Base-by-base conservation (phyloP, 53 echinoderm and acorn worm genomes). In the Holothuria leucospilota region DNA sequence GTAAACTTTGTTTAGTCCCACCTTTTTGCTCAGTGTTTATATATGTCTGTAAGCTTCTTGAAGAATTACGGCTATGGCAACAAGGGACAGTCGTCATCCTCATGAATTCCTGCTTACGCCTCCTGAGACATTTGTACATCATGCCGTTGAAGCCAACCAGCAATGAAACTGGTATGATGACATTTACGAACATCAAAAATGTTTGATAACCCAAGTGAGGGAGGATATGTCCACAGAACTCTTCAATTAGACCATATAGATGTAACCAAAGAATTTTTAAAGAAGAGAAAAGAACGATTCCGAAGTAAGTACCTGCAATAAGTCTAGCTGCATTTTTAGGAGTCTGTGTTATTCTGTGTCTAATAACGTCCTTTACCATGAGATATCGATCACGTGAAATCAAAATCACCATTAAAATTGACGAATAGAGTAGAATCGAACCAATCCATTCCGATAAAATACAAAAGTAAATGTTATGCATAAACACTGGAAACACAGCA, bases 331-430 rank as follows among this genome's bases (percentile, higher is more conserved):
- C 79, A 29, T 9, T 78, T 24, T 27, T 59, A 23, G 79, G 79
- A 13, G 79, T 78, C 59, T 78, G 79, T 0, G 59, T 52, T 59
- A 29, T 78, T 14, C 51, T 53, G 60, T 78, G 79, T 6, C 29
- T 23, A 8, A 78, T 53, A 13, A 78, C 79, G 20, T 78, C 79
- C 51, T 78, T 53, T 27, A 78, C 58, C 26, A 78, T 24, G 15
- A 78, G 59, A 78, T 78, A 59, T 11, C 79, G 79, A 52, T 78
- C 79, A 78, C 56, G 59, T 56, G 79, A 78, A 23, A 78, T 78
- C 29, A 78, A 27, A 29, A 78, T 26, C 6, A 78, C 59, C 56
- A 59, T 58, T 1, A 20, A 58, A 12, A 78, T 10, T 20, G 79
- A 78, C 4, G 60, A 41, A 53, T 23, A 25, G 0, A 78, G 29